Evolutionary conservation across 2,888 invertebrate species (phyloP).

Genomic region (Sminthurides aquaticus): DNA sequence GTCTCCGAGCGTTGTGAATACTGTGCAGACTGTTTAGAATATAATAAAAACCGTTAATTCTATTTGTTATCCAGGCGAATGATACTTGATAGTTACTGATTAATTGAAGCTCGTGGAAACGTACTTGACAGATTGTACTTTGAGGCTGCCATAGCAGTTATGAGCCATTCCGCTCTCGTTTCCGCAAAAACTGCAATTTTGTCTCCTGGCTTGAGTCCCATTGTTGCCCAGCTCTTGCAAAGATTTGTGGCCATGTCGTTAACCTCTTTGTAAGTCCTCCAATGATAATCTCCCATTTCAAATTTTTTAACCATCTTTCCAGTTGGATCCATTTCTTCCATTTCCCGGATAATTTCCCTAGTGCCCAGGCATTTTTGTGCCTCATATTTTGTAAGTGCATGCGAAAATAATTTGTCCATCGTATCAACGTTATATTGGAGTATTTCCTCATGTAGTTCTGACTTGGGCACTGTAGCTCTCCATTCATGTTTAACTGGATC

Average conservation of each 20-base stretch:
- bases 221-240: conserved; percentile 72
- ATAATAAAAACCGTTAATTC: conserved; percentile 36
- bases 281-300: conserved; percentile 85
- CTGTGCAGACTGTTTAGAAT: conserved; percentile 86
- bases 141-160: conserved; percentile 92
- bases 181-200: conserved; percentile 93
- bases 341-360: conserved; percentile 79
- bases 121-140: conserved; percentile 79
- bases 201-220: conserved; percentile 64
- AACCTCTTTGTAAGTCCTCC: conserved; percentile 75
- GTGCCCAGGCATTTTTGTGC: conserved; percentile 77
- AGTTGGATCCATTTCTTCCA: conserved; percentile 80
- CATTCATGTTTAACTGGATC: conserved; percentile 33
- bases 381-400: conserved; percentile 65
- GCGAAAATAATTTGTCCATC: conserved; percentile 73
- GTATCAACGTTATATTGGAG: conserved; percentile 64
- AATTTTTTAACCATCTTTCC: conserved; percentile 53
- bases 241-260: conserved; percentile 68
- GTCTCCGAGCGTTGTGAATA: conserved; percentile 93
- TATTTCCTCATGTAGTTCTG: conserved; percentile 32
- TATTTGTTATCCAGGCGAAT: no score
- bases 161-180: conserved; percentile 96
- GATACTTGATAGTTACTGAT: no score
- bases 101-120: no score
- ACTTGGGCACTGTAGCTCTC: conserved; percentile 24